Conservation (phyloP, 1,140 invertebrate genomes). For the Gonatopus flavifemur region DNA sequence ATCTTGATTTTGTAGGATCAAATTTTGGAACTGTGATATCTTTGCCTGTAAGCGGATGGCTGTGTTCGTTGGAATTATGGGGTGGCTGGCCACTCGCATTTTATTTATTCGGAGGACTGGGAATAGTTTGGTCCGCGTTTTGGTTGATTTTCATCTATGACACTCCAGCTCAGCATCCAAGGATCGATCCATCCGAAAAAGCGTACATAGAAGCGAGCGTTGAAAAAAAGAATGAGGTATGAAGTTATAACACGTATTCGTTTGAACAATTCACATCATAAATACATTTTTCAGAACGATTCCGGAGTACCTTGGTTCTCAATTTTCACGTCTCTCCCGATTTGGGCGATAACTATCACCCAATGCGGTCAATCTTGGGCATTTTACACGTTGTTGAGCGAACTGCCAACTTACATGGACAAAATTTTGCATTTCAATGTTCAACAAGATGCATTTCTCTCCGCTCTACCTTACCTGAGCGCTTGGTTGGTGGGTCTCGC, state of each 20-base stretch:
- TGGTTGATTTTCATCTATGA: constrained; percentile 77
- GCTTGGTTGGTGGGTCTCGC: constrained; percentile 70
- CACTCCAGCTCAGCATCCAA: constrained; percentile 75
- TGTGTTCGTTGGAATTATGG: constrained; percentile 68
- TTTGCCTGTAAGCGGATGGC: constrained; percentile 72
- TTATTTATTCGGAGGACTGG: constrained; percentile 75
- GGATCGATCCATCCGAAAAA: constrained; percentile 71
- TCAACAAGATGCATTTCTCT: constrained; percentile 57
- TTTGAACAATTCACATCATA: neutral
- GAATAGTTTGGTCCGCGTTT: constrained; percentile 77
- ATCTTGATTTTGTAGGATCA: constrained; percentile 56
- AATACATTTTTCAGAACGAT: constrained; percentile 17
- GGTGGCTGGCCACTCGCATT: constrained; percentile 80
- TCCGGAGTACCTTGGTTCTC: constrained; percentile 70
- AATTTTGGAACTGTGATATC: constrained; percentile 78
- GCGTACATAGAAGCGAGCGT: constrained; percentile 66
- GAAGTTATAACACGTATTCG: constrained; percentile 2
- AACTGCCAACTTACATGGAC: constrained; percentile 92
- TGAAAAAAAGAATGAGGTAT: constrained; percentile 47
- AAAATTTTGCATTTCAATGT: constrained; percentile 89
- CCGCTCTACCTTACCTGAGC: constrained; percentile 52
- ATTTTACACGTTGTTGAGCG: constrained; percentile 92
- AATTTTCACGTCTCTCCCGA: constrained; percentile 77
- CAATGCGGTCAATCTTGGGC: constrained; percentile 93
- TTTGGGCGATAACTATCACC: constrained; percentile 85